Conservation (phyloP, 2,888 invertebrate species). For the Troides oblongomaculatus region DNA sequence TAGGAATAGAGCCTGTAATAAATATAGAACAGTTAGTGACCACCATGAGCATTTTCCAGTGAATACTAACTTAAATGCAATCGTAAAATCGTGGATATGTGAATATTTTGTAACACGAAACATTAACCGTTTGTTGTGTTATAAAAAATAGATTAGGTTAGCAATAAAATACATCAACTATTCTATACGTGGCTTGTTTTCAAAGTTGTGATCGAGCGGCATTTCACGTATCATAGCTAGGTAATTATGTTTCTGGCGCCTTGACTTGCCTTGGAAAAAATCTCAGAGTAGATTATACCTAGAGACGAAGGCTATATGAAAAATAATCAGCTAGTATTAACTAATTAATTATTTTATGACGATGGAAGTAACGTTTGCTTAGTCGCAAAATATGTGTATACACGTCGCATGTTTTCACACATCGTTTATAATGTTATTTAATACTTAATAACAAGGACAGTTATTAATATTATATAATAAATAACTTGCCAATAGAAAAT, state of each 20-base stretch:
- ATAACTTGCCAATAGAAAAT: too few relatives aligned
- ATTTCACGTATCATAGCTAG: constrained; percentile 4
- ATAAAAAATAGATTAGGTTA: constrained; percentile 15
- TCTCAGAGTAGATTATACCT: background rate
- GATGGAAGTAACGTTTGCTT: too few relatives aligned
- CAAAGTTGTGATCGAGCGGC: background rate
- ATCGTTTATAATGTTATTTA: background rate
- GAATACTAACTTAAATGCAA: constrained; percentile 23
- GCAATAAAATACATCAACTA: constrained; percentile 9
- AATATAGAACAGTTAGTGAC: constrained; percentile 28
- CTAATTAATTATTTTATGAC: too few relatives aligned
- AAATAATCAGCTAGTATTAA: background rate
- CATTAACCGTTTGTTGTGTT: constrained; percentile 4
- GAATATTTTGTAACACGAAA: constrained; percentile 5
- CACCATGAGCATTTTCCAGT: constrained; percentile 24
- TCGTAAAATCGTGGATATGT: constrained; percentile 16
- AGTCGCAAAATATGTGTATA: too few relatives aligned
- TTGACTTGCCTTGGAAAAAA: background rate
- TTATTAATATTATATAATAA: too few relatives aligned
- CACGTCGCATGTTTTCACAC: background rate
- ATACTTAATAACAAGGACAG: background rate
- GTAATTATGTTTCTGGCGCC: background rate
- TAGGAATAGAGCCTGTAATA: constrained; percentile 24
- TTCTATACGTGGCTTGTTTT: constrained; percentile 3
- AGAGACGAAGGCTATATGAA: background rate